phyloP scores from a whole-genome alignment of 1,140 invertebrate genomes.

The Yoshiicerus persimilis region DNA sequence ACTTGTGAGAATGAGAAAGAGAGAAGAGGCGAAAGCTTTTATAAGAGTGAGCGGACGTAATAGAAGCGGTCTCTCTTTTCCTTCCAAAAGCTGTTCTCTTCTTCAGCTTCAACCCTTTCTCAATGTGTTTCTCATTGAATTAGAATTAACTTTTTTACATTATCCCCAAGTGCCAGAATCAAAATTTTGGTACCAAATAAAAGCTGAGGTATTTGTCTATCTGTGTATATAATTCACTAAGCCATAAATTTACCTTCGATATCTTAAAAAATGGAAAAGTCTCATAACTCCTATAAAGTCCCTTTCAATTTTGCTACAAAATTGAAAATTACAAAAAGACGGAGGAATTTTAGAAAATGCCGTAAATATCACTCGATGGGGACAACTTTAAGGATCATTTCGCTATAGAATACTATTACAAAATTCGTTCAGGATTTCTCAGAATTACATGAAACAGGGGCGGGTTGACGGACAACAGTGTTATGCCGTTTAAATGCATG shows the following conservation, averaged over 20 bases:
- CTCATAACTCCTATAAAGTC: neutral
- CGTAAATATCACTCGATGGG: neutral
- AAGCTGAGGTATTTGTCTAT: neutral
- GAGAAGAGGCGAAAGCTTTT: too few species aligned
- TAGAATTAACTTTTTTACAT: neutral
- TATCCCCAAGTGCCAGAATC: neutral
- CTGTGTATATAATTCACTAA: neutral
- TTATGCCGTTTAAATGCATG: neutral
- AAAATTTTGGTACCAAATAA: neutral
- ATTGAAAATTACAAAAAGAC: conserved; percentile 8
- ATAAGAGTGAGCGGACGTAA: neutral
- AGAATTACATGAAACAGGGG: neutral
- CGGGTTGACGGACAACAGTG: neutral
- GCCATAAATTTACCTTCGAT: too few species aligned
- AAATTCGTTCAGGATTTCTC: neutral
- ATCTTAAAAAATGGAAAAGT: neutral
- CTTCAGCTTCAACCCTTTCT: too few species aligned
- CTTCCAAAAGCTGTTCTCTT: neutral
- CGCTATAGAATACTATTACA: neutral
- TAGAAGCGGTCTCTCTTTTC: neutral
- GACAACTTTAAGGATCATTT: neutral
- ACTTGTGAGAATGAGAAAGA: too few species aligned
- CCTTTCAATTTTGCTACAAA: neutral
- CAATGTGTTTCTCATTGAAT: conserved; percentile 2
- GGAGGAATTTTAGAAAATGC: neutral